These are phyloP conservation scores for Odontamblyopus lacepedii DNA, from an alignment of 2,797 vertebrate genomes.

Conservation along the genomic window DNA sequence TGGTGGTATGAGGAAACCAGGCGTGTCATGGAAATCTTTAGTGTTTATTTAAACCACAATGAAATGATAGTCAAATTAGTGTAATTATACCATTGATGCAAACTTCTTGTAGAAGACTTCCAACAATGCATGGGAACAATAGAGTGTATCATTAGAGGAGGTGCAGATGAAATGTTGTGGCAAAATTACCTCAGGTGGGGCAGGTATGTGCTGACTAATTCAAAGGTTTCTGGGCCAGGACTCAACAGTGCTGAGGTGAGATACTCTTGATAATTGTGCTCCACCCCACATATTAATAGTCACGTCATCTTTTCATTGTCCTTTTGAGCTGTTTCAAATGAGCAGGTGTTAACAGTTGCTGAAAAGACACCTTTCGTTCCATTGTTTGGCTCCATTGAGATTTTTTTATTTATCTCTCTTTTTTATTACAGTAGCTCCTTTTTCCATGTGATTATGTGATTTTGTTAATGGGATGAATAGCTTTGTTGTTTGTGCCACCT, in stretches of 20 bases:
- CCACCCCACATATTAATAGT: background rate
- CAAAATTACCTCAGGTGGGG: background rate
- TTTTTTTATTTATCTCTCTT: background rate
- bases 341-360: conserved; percentile 8
- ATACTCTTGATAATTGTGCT: background rate
- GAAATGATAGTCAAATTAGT: background rate
- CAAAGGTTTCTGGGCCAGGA: background rate
- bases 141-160: conserved; percentile 6
- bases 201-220: background rate
- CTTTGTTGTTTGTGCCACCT: conserved; percentile 40
- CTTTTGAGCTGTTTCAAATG: background rate
- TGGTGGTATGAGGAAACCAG: background rate
- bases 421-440: background rate
- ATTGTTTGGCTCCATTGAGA: background rate
- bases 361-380: conserved; percentile 12
- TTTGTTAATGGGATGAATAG: conserved; percentile 23
- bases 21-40: background rate
- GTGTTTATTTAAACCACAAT: background rate
- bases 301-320: background rate
- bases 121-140: conserved; percentile 26
- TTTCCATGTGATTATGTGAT: conserved; percentile 15
- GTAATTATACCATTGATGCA: conserved; percentile 8
- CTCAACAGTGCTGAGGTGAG: background rate
- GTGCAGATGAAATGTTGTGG: conserved; percentile 11
- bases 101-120: conserved; percentile 15